A percentile compares a stretch with the other conserved stretches of the same genome.
These are phyloP conservation scores for Oryzias dopingdopingensis DNA, from an alignment of 2,797 vertebrate species.

Conservation along the genomic window DNA sequence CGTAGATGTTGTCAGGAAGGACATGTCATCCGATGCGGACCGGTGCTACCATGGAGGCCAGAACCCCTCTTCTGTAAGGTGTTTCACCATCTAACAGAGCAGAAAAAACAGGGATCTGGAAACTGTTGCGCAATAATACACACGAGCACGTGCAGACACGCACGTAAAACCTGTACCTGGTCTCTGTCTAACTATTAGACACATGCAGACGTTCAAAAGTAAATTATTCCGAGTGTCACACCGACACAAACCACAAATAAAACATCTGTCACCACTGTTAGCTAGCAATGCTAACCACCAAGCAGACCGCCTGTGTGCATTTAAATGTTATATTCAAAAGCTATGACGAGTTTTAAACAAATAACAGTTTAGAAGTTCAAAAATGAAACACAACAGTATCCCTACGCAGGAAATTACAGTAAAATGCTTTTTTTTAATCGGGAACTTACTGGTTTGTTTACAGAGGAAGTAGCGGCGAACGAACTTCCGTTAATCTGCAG, in stretches of 20 bases:
- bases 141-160: neutral
- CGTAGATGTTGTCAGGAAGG: constrained; percentile 46
- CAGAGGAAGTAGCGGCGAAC: constrained; percentile 43
- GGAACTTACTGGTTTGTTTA: constrained; percentile 56
- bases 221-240: neutral
- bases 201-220: neutral
- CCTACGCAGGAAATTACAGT: neutral
- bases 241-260: neutral
- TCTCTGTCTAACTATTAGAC: neutral
- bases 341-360: neutral
- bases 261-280: constrained; percentile 30
- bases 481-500: constrained; percentile 46
- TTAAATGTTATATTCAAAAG: neutral
- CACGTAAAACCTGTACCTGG: neutral
- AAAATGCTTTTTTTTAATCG: neutral
- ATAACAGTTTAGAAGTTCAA: neutral
- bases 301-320: constrained; percentile 1
- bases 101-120: constrained; percentile 9
- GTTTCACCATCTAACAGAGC: constrained; percentile 18
- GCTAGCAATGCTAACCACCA: constrained; percentile 41
- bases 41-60: constrained; percentile 44
- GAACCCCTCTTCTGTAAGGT: constrained; percentile 24
- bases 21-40: constrained; percentile 50
- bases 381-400: no score
- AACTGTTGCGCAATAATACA: neutral